phyloP scores from a whole-genome alignment of 2,113 vertebrate genomes.

The Heliornis fulica region DNA sequence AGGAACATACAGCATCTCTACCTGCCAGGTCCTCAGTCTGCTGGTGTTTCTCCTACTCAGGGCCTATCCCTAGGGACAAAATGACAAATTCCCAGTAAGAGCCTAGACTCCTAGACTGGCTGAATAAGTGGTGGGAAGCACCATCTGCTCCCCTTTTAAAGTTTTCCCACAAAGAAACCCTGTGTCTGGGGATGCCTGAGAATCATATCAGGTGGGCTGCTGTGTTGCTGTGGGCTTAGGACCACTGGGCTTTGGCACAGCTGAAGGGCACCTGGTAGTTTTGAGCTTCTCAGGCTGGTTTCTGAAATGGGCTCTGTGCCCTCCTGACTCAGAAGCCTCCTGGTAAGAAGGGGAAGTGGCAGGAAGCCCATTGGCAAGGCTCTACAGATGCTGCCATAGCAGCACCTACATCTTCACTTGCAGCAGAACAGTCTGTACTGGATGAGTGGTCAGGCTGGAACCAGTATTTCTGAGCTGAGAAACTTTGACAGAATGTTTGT shows the following conservation, averaged over 20 bases:
- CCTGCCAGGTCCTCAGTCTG: neutral
- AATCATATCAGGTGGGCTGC: neutral
- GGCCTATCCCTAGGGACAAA: neutral
- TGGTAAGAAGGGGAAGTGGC: neutral
- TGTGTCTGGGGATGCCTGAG: rapidly evolving
- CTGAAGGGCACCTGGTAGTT: neutral
- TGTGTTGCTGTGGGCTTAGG: neutral
- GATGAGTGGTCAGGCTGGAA: neutral
- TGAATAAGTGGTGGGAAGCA: neutral
- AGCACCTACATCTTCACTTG: neutral
- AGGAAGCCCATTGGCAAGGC: neutral
- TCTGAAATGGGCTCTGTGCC: neutral
- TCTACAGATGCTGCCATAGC: neutral
- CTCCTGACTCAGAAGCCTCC: neutral
- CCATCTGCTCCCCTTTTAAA: neutral
- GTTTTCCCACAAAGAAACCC: neutral
- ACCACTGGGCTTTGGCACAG: rapidly evolving
- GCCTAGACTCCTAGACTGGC: neutral
- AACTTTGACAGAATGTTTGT: neutral
- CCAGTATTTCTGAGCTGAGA: neutral
- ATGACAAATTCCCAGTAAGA: neutral
- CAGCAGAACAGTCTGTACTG: rapidly evolving
- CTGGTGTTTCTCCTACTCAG: neutral
- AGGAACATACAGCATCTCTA: neutral
- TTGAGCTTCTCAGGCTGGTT: neutral